A percentile compares a stretch with the other conserved stretches of the same genome.
phyloP scores from a whole-genome alignment of 2,888 invertebrate species.

The Linyphia triangularis region DNA sequence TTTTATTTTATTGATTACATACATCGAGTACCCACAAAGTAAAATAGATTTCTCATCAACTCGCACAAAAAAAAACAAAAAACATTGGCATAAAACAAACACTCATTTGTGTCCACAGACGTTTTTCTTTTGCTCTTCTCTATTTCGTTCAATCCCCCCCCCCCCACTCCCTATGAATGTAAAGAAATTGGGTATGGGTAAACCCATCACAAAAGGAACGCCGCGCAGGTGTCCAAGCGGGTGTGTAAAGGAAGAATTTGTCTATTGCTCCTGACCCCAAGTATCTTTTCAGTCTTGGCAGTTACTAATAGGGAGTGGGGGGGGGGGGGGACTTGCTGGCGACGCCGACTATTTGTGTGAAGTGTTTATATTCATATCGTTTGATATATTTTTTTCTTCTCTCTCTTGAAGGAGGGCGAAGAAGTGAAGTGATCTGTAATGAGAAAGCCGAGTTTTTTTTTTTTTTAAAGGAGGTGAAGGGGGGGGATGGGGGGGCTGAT shows the following conservation, averaged over 20 bases:
- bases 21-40: no score
- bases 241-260: conserved; percentile 72
- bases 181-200: background rate
- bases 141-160: background rate
- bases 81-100: background rate
- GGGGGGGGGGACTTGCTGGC: conserved; percentile 41
- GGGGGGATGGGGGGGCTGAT: background rate
- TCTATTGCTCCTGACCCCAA: conserved; percentile 57
- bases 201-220: conserved; percentile 1
- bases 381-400: no score
- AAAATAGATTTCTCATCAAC: no score
- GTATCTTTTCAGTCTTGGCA: conserved; percentile 62
- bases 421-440: background rate
- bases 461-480: no score
- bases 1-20: no score
- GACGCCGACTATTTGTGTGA: conserved; percentile 28
- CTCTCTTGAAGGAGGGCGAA: no score
- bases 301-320: conserved; percentile 63
- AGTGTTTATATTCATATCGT: no score
- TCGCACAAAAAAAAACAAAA: no score
- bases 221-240: background rate
- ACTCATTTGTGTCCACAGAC: background rate
- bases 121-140: background rate
- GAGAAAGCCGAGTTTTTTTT: background rate
- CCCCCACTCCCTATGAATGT: background rate